Evolutionary conservation across 2,113 vertebrate genomes (phyloP), one percentile per base, ranked within the genome.

Genomic region (Erinaceus europaeus): DNA sequence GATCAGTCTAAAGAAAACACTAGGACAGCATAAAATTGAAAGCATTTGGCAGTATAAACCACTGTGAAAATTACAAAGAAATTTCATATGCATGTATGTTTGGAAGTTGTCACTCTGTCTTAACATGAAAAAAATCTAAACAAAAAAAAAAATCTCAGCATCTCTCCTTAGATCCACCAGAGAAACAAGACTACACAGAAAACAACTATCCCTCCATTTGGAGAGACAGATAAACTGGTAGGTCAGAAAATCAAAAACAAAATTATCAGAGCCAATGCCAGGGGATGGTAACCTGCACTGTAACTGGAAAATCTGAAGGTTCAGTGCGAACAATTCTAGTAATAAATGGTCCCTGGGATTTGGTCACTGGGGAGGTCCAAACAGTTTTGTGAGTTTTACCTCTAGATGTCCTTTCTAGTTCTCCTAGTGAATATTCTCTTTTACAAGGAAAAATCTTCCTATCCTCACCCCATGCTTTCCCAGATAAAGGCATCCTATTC

Each of bases 241-340:
- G 52, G 78, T n/a, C 9, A 69, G 34, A 78, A 46, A 90, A 52
- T 77, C 53, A 84, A 21, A n/a, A 38, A 55, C 10, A 25, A 27
- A 27, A 27, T 77, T 68, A 42, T 6, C 4, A 3, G 42, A 57
- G 36, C 18, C 5, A 53, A 9, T 8, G 32, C 11, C 61, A 40
- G 34, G 25, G 34, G 25, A 17, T 4, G 32, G 69, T n/a, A 61
- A 23, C 1, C 14, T 50, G n/a, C 80, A 61, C 25, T 29, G 2
- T 42, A 48, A 34, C 32, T 69, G 23, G n/a, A 20, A 40, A 73
- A 46, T 55, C 40, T 15, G 3, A 18, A 80, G 10, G 1, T 4
- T 64, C 32, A 5, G 2, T 15, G 7, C 40, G 50, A 9, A 27
- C 29, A 57, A 44, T 42, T 44, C 27, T 62, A 29, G 44, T 57